Percentiles rank a stretch among this genome's conserved stretches.
phyloP scores from a whole-genome alignment of 2,113 vertebrate genomes.

The Melanotaenia duboulayi region DNA sequence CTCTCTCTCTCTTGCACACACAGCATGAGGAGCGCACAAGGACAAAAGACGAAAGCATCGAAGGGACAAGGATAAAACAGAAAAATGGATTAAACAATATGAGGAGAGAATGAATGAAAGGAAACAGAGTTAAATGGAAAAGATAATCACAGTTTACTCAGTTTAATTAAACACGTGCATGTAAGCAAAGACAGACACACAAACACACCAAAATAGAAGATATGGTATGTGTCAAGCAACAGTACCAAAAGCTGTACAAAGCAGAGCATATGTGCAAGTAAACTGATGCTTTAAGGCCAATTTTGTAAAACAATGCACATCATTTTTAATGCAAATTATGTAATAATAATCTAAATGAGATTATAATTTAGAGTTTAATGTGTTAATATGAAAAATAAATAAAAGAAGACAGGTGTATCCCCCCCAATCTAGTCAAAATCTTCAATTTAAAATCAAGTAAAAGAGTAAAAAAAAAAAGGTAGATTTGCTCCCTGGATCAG shows the following conservation, averaged over 20 bases:
- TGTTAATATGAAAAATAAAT: too few species aligned
- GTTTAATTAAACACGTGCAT: slow-evolving; percentile 56
- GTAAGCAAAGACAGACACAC: slow-evolving; percentile 42
- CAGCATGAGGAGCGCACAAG: slow-evolving; percentile 42
- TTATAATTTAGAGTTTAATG: too few species aligned
- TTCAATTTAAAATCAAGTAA: too few species aligned
- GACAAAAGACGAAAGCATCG: slow-evolving; percentile 40
- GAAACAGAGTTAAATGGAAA: slow-evolving; percentile 14
- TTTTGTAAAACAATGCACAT: background rate
- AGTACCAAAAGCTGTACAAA: slow-evolving; percentile 18
- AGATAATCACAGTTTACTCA: slow-evolving; percentile 47
- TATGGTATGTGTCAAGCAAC: slow-evolving; percentile 23
- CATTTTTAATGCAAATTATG: background rate
- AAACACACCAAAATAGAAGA: slow-evolving; percentile 23
- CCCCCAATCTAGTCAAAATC: background rate
- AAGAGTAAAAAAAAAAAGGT: too few species aligned
- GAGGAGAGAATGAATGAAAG: slow-evolving; percentile 36
- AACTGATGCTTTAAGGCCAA: background rate
- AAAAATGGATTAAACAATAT: slow-evolving; percentile 29
- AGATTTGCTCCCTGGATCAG: background rate
- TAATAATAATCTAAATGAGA: background rate
- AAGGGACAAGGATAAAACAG: slow-evolving; percentile 20
- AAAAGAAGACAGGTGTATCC: too few species aligned
- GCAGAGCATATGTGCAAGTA: background rate
- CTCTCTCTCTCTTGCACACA: background rate